Evolutionary conservation across 2,113 vertebrate species (phyloP).

Genomic region (Aplodontia rufa): DNA sequence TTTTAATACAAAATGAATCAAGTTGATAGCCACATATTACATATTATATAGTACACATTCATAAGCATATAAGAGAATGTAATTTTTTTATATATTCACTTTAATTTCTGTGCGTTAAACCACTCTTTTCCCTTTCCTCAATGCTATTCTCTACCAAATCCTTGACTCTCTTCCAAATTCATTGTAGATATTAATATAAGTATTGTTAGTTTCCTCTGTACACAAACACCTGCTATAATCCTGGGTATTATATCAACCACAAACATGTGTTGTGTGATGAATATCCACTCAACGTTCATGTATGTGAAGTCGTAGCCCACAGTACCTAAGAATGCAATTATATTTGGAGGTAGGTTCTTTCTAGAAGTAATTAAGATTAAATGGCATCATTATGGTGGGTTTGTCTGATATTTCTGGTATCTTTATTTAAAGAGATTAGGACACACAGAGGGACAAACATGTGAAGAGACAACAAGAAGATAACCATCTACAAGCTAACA

Average conservation of each 20-base stretch:
- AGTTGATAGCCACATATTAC: background rate
- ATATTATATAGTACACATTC: background rate
- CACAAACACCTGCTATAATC: background rate
- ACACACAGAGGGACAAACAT: background rate
- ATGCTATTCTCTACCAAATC: background rate
- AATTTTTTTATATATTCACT: background rate
- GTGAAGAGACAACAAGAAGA: background rate
- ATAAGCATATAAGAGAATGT: background rate
- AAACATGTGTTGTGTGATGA: conserved; percentile 17
- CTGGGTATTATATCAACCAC: background rate
- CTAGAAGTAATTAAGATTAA: background rate
- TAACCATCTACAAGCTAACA: background rate
- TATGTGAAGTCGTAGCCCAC: background rate
- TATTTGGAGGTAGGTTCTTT: conserved; percentile 17
- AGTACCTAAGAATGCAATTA: background rate
- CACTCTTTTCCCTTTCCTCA: background rate
- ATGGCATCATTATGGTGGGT: background rate
- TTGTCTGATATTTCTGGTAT: background rate
- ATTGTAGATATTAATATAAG: background rate
- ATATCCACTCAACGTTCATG: background rate
- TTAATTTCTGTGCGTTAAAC: background rate
- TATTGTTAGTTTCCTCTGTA: conserved; percentile 22
- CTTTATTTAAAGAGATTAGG: background rate
- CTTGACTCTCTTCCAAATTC: background rate
- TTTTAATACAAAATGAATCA: conserved; percentile 36